Conservation (phyloP, 1,140 invertebrate species). For the Pseudachorutes palmiensis region DNA sequence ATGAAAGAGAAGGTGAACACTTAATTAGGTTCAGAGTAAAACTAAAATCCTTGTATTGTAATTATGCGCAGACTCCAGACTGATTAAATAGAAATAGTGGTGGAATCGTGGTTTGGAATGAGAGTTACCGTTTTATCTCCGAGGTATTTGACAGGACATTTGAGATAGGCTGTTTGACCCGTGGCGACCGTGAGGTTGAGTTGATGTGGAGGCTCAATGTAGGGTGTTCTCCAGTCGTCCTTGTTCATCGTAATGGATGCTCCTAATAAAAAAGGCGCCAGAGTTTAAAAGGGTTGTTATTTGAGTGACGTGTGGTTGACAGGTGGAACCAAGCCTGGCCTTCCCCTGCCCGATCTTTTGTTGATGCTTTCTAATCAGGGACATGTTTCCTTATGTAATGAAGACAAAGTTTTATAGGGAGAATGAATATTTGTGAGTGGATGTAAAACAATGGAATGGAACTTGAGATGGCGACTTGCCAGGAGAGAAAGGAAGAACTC, state of each 20-base stretch:
- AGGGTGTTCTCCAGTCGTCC: too few relatives aligned
- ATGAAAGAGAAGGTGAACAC: too few relatives aligned
- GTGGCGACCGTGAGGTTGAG: conserved; percentile 48
- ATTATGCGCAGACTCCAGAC: too few relatives aligned
- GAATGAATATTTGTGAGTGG: conserved; percentile 6
- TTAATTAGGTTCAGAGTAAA: too few relatives aligned
- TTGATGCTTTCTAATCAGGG: too few relatives aligned
- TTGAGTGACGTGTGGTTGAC: background rate
- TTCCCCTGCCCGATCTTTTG: too few relatives aligned
- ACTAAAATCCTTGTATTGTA: too few relatives aligned
- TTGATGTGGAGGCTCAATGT: conserved; percentile 28
- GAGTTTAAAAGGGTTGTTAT: conserved; percentile 23
- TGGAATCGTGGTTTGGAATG: too few relatives aligned
- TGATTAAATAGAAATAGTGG: too few relatives aligned
- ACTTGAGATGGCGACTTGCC: background rate
- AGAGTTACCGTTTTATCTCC: conserved; percentile 57
- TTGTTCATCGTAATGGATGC: too few relatives aligned
- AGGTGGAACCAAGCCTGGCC: background rate
- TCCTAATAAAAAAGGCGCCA: too few relatives aligned
- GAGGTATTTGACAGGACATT: conserved; percentile 53
- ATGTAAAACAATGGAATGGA: conserved; percentile 14
- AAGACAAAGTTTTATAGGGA: background rate
- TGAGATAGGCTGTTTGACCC: conserved; percentile 53
- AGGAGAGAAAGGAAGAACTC: background rate
- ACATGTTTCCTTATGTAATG: too few relatives aligned